Evolutionary conservation across 2,113 vertebrate genomes (phyloP).

Genomic region (Stercorarius parasiticus): DNA sequence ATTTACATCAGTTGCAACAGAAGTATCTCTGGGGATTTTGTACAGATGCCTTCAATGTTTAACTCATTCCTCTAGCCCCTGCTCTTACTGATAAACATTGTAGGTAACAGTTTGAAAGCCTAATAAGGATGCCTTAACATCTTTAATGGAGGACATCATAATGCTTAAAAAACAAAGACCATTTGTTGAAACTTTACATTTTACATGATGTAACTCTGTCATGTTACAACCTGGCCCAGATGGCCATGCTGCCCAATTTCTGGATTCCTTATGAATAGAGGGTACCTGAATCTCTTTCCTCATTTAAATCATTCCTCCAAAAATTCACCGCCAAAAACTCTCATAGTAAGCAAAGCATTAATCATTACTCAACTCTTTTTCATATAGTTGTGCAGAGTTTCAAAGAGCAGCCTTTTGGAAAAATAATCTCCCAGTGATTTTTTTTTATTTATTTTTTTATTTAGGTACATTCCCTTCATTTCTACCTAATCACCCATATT

Average conservation of each 20-base stretch:
- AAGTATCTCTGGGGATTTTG: not conserved
- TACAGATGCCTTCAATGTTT: not conserved
- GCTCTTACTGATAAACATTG: not conserved
- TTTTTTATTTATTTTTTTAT: not conserved
- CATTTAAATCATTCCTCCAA: not conserved
- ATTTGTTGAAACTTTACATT: not conserved
- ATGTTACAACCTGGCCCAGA: not conserved
- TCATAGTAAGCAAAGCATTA: not conserved
- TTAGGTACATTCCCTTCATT: not conserved
- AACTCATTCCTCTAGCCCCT: not conserved
- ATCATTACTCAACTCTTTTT: not conserved
- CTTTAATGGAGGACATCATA: not conserved
- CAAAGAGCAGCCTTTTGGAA: not conserved
- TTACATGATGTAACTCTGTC: not conserved
- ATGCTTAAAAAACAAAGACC: not conserved
- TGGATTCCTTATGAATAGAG: not conserved
- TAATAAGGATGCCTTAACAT: not conserved
- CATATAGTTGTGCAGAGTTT: not conserved
- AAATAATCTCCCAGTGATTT: not conserved
- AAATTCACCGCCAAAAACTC: not conserved
- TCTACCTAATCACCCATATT: not conserved
- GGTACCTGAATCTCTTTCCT: not conserved
- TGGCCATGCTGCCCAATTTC: not conserved
- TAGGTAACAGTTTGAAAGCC: not conserved
- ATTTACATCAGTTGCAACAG: not conserved